A percentile compares a stretch with the other conserved stretches of the same genome.
Conservation (phyloP, 1,140 invertebrate species). For the Atta colombica region DNA sequence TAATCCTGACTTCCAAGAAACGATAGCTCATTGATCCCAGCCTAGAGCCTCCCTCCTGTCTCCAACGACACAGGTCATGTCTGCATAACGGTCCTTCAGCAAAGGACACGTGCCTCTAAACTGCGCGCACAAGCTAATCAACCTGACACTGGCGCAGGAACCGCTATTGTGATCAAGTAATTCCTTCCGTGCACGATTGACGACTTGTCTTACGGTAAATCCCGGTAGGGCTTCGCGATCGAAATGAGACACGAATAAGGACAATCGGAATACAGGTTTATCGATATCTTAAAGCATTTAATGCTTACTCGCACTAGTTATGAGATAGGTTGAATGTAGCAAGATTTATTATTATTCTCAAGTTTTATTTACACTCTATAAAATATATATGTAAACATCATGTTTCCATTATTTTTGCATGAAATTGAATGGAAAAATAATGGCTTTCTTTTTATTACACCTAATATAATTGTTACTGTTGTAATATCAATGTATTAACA, state of each 20-base stretch:
- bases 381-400: no score
- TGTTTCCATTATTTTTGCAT: no score
- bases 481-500: no score
- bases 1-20: conserved; percentile 75
- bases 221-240: neutral
- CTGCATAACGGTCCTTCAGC: conserved; percentile 72
- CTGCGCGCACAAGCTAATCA: conserved; percentile 68
- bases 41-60: conserved; percentile 18
- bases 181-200: conserved; percentile 38
- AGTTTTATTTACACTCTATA: no score
- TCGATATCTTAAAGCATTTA: neutral
- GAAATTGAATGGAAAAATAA: no score
- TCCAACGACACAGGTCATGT: conserved; percentile 71
- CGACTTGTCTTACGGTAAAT: conserved; percentile 28
- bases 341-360: conserved; percentile 22
- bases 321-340: neutral
- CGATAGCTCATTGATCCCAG: conserved; percentile 75
- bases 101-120: conserved; percentile 74
- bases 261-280: neutral
- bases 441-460: no score
- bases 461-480: no score
- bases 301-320: neutral
- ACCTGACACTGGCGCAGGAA: conserved; percentile 59
- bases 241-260: conserved; percentile 33
- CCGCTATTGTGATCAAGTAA: conserved; percentile 66